A percentile compares a stretch with the other conserved stretches of the same genome.
These are phyloP conservation scores for Dichetophora obliterata DNA, from an alignment of 2,888 invertebrate genomes.

Conservation along the genomic window DNA sequence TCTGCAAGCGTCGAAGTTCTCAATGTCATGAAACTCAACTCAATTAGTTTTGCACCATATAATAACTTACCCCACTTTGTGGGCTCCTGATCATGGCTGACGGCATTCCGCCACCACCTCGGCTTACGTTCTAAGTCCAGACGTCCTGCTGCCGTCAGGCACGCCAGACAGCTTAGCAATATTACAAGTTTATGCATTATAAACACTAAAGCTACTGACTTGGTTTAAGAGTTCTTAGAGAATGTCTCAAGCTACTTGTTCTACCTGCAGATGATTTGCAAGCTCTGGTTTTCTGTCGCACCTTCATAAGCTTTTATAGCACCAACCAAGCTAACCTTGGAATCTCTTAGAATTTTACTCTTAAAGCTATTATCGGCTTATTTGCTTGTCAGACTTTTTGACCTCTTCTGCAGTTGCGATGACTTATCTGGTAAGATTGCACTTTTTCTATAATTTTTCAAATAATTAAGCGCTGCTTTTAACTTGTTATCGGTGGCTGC, in stretches of 20 bases:
- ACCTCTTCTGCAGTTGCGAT: no score
- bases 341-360: background rate
- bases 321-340: conserved; percentile 7
- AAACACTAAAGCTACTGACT: background rate
- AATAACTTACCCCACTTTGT: conserved; percentile 11
- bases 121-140: conserved; percentile 29
- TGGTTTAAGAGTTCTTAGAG: background rate
- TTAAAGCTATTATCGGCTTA: background rate
- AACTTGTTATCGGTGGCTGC: no score
- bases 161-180: conserved; percentile 42
- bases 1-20: background rate
- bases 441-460: no score
- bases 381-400: no score
- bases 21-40: background rate
- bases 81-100: background rate
- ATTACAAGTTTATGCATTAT: conserved; percentile 22
- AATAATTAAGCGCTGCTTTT: no score
- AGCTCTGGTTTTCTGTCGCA: background rate
- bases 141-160: conserved; percentile 40
- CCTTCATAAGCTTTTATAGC: conserved; percentile 9
- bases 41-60: background rate
- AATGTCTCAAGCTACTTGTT: background rate
- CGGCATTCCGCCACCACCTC: conserved; percentile 7
- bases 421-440: no score
- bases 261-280: background rate